Conservation (phyloP, 2,797 vertebrate species). For the Crax fasciolata region DNA sequence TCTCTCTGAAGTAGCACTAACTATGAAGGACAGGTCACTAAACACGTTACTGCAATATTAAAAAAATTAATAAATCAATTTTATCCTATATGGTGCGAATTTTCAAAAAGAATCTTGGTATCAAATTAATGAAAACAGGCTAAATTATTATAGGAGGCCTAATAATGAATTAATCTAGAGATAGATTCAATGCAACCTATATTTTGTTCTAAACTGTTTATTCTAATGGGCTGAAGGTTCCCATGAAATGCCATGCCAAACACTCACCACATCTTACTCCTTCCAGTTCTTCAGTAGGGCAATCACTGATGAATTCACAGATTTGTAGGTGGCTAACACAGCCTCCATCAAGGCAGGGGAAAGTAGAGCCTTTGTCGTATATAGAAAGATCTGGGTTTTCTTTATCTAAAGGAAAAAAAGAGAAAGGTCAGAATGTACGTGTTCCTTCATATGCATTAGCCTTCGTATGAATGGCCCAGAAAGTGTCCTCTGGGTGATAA, state of each 20-base stretch:
- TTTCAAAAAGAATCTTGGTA: background rate
- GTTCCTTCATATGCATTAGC: background rate
- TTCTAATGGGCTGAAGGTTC: background rate
- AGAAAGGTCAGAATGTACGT: background rate
- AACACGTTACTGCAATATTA: background rate
- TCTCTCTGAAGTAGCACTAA: background rate
- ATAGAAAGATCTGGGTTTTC: constrained; percentile 37
- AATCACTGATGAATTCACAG: constrained; percentile 90
- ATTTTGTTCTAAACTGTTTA: background rate
- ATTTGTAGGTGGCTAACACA: constrained; percentile 86
- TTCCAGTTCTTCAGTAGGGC: constrained; percentile 85
- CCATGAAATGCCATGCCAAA: fast-evolving
- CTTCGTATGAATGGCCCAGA: background rate
- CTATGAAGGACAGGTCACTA: background rate
- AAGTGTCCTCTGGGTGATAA: background rate
- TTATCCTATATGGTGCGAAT: background rate
- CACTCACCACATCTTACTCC: constrained; percentile 88
- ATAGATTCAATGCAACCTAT: background rate
- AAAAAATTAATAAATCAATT: background rate
- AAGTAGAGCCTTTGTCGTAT: constrained; percentile 63
- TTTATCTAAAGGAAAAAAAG: constrained; percentile 43
- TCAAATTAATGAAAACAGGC: background rate
- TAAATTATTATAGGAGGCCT: constrained; percentile 21
- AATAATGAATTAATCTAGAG: constrained; percentile 1
- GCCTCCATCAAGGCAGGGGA: constrained; percentile 83